Base-by-base conservation (phyloP, 2,797 vertebrate species). In the Sebastes dallii region DNA sequence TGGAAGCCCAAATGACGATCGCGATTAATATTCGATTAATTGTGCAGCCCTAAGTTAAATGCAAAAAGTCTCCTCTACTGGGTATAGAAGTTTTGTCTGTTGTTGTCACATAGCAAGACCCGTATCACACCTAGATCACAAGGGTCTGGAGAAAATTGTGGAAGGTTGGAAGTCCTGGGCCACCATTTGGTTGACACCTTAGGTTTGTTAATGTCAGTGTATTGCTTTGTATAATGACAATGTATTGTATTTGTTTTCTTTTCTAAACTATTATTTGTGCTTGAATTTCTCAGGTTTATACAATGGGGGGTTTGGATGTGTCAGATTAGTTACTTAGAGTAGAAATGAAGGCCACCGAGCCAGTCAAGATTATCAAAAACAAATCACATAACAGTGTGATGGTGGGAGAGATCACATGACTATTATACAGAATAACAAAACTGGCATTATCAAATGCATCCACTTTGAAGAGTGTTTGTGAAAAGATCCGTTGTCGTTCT, bases 381-480 rank as follows among this genome's bases (percentile, higher is more conserved):
- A 61, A 83, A 64, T 72, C 84, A 84, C 81, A 80, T 76, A 66
- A 72, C 71, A 73, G 4, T 52, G 4, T 6, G 52, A 77, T 55
- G 42, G 27, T 4, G 46, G 8, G 58, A 72, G 30, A 29, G 50
- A 32, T 81, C 71, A 84, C 75, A 70, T 85, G 74, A 78, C 74
- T 64, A 55, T 68, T 12, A 68, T 60, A 69, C 71, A 75, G 62
- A 75, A 72, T 66, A n/a, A 60, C 36, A 79, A 70, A 84, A 80
- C 39, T 52, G 24, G 46, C 22, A 27, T 71, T 79, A 77, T 84
- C 5, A 59, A 65, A 36, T 3, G 58, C 22, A 46, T 81, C 68
- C 30, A 16, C 61, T 86, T 65, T 50, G 34, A 68, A 54, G 32
- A 56, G 22, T 16, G 54, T 69, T 78, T 59, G 0, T 80, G 70